Evolutionary conservation across 2,888 invertebrate genomes (phyloP).

Genomic region (Cheilosia grossa): DNA sequence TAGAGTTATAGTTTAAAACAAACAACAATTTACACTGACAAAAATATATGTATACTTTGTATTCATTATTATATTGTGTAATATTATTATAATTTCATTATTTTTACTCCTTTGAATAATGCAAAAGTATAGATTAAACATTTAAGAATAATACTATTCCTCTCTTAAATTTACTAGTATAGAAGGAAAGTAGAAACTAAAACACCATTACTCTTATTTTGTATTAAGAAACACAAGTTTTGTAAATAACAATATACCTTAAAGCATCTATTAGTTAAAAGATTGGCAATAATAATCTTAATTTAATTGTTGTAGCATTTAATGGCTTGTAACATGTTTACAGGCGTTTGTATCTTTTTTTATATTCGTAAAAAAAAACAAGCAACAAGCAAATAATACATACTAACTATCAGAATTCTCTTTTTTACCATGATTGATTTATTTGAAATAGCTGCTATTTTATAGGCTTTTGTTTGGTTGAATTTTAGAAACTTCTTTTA

Average conservation of each 20-base stretch:
- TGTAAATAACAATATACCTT: slow-evolving; percentile 50
- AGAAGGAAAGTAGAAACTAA: slow-evolving; percentile 28
- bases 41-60: slow-evolving; percentile 26
- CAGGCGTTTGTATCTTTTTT: slow-evolving; percentile 2
- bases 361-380: slow-evolving; percentile 5
- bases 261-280: slow-evolving; percentile 45
- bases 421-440: slow-evolving; percentile 6
- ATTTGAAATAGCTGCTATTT: background rate
- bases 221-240: slow-evolving; percentile 37
- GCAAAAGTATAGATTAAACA: slow-evolving; percentile 22
- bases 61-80: slow-evolving; percentile 13
- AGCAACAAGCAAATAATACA: slow-evolving; percentile 13
- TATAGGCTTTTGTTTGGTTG: background rate
- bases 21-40: slow-evolving; percentile 66
- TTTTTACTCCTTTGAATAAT: slow-evolving; percentile 18
- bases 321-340: slow-evolving; percentile 42
- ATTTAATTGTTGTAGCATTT: slow-evolving; percentile 62
- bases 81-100: slow-evolving; percentile 34
- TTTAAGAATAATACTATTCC: slow-evolving; percentile 9
- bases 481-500: background rate
- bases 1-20: slow-evolving; percentile 44
- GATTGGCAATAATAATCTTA: slow-evolving; percentile 71
- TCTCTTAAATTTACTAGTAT: slow-evolving; percentile 48
- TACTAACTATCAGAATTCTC: slow-evolving; percentile 13
- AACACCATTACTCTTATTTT: slow-evolving; percentile 50